These are phyloP conservation scores for Tipula vernalis DNA, from an alignment of 2,888 invertebrate species.

Conservation along the genomic window DNA sequence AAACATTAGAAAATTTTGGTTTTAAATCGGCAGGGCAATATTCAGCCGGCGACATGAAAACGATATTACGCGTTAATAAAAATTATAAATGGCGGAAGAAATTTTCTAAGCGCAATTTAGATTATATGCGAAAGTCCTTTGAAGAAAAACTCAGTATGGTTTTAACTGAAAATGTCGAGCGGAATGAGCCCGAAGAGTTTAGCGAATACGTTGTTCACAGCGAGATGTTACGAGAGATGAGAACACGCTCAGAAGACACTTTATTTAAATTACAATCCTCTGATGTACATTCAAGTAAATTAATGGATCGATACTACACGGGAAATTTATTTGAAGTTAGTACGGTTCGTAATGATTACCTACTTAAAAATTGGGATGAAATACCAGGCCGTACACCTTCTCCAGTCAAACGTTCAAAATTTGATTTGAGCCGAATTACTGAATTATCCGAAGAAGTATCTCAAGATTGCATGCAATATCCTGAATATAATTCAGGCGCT, in stretches of 20 bases:
- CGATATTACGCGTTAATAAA: background rate
- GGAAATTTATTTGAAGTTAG: conserved; percentile 36
- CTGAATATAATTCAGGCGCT: background rate
- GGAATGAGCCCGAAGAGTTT: too few species aligned
- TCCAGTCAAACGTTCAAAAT: background rate
- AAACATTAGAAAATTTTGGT: conserved; percentile 48
- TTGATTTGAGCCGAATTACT: background rate
- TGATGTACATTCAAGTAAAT: conserved; percentile 22
- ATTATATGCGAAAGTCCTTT: background rate
- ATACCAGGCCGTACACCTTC: conserved; percentile 52
- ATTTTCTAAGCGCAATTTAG: background rate
- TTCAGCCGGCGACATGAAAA: conserved; percentile 8
- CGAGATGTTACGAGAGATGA: conserved; percentile 9
- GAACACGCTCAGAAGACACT: background rate
- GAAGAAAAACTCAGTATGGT: background rate
- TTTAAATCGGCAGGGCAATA: conserved; percentile 30
- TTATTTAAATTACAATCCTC: conserved; percentile 11
- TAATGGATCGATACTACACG: conserved; percentile 37
- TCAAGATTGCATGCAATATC: background rate
- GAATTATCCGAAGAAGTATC: background rate
- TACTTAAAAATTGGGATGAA: conserved; percentile 46
- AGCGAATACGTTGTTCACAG: conserved; percentile 13
- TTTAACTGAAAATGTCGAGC: background rate
- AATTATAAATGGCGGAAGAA: background rate
- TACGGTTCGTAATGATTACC: conserved; percentile 33